phyloP scores from a whole-genome alignment of 2,113 vertebrate species.

The Crotalus viridis region DNA sequence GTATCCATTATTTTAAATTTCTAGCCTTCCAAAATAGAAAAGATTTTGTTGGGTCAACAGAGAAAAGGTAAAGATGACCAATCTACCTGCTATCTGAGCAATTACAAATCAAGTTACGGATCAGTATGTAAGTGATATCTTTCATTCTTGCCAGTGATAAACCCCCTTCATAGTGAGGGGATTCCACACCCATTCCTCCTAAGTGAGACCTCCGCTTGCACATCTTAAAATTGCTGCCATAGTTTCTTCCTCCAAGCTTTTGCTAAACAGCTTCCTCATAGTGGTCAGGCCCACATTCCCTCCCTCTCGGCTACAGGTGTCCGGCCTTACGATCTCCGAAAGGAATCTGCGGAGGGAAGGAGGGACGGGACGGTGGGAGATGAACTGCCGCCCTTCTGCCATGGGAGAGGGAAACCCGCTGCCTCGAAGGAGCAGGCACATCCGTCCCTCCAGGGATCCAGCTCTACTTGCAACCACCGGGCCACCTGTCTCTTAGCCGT shows the following conservation, averaged over 20 bases:
- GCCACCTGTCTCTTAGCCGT: background rate
- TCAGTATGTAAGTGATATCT: background rate
- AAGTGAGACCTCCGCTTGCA: background rate
- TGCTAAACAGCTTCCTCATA: background rate
- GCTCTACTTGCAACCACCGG: background rate
- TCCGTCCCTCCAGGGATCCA: background rate
- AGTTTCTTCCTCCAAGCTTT: background rate
- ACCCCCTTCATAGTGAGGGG: no score
- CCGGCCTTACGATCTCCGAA: background rate
- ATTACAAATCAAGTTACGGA: background rate
- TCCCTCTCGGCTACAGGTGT: background rate
- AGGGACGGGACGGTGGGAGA: fast-evolving
- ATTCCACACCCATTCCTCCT: background rate
- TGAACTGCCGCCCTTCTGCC: background rate
- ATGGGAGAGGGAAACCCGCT: background rate
- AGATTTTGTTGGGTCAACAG: background rate
- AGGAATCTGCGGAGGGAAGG: background rate
- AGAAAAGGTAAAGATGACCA: background rate
- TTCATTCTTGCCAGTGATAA: background rate
- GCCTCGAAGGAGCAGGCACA: background rate
- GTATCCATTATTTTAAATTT: background rate
- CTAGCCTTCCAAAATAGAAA: background rate
- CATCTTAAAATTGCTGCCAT: background rate
- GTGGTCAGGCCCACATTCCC: background rate
- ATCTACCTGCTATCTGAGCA: background rate